Evolutionary conservation across 2,797 vertebrate species (phyloP).

Genomic region (Gallinago nigripennis): DNA sequence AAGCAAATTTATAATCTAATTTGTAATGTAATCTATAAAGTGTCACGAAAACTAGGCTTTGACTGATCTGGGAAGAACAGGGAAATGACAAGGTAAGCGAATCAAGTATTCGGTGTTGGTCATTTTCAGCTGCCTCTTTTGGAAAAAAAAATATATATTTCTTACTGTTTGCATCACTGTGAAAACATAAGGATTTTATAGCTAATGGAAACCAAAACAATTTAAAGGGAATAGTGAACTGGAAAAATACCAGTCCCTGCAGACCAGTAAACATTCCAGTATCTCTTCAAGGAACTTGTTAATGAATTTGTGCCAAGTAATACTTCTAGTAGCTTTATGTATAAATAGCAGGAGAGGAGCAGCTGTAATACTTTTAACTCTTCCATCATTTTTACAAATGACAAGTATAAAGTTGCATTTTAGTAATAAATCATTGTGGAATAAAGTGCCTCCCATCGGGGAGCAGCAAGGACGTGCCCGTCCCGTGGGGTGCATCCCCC

Average conservation of each 20-base stretch:
- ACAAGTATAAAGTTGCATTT: too few species aligned
- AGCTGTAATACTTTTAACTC: constrained; percentile 22
- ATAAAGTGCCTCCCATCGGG: not conserved
- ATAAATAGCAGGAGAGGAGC: not conserved
- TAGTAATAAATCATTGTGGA: too few species aligned
- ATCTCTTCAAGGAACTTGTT: constrained; percentile 43
- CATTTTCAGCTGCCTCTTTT: not conserved
- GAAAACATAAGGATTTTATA: constrained; percentile 36
- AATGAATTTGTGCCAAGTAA: constrained; percentile 30
- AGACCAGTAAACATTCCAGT: constrained; percentile 32
- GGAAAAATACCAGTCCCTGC: constrained; percentile 30
- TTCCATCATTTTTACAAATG: not conserved
- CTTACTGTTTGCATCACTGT: not conserved
- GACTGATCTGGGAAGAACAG: not conserved
- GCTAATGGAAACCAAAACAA: constrained; percentile 33
- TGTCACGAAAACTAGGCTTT: not conserved
- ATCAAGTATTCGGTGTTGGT: not conserved
- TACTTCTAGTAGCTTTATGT: constrained; percentile 15
- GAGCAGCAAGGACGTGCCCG: not conserved
- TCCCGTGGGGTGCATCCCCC: accelerated
- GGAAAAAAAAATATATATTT: not conserved
- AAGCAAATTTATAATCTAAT: not conserved
- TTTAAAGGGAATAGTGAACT: constrained; percentile 29
- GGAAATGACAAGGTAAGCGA: not conserved
- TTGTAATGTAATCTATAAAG: not conserved